Conservation (phyloP, 2,113 vertebrate genomes). For the Shinisaurus crocodilurus region DNA sequence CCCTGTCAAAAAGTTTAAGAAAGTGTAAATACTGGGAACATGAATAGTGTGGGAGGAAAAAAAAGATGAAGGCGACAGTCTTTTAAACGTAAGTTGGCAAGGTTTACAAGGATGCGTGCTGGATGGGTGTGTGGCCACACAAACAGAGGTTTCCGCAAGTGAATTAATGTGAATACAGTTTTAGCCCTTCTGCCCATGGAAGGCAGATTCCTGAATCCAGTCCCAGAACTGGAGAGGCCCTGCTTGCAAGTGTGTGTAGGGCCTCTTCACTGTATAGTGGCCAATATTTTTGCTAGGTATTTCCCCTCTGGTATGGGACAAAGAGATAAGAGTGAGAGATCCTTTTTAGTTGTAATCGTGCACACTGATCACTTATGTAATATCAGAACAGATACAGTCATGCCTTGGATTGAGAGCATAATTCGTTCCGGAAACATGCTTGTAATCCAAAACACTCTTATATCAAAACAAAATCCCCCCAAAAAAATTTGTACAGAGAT, state of each 20-base stretch:
- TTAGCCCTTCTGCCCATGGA: too few relatives aligned
- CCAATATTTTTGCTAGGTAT: not conserved
- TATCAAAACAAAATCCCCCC: too few relatives aligned
- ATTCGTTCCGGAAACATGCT: too few relatives aligned
- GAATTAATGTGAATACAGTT: too few relatives aligned
- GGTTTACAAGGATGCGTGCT: not conserved
- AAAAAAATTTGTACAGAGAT: too few relatives aligned
- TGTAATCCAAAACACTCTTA: too few relatives aligned
- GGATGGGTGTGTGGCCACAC: too few relatives aligned
- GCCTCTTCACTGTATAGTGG: not conserved
- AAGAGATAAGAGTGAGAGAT: not conserved
- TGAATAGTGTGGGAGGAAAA: not conserved
- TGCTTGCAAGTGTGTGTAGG: not conserved
- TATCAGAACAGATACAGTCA: not conserved
- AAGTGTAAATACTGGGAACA: not conserved
- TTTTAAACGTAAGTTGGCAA: not conserved
- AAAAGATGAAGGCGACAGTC: not conserved
- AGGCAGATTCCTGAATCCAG: not conserved
- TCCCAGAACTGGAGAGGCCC: not conserved
- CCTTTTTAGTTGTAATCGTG: not conserved
- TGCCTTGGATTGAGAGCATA: too few relatives aligned
- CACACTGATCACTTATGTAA: not conserved
- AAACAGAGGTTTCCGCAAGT: too few relatives aligned
- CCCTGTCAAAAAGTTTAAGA: not conserved
- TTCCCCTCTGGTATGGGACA: not conserved